These are phyloP conservation scores for Heloderma charlesbogerti DNA, from an alignment of 2,113 vertebrate species.

Conservation along the genomic window DNA sequence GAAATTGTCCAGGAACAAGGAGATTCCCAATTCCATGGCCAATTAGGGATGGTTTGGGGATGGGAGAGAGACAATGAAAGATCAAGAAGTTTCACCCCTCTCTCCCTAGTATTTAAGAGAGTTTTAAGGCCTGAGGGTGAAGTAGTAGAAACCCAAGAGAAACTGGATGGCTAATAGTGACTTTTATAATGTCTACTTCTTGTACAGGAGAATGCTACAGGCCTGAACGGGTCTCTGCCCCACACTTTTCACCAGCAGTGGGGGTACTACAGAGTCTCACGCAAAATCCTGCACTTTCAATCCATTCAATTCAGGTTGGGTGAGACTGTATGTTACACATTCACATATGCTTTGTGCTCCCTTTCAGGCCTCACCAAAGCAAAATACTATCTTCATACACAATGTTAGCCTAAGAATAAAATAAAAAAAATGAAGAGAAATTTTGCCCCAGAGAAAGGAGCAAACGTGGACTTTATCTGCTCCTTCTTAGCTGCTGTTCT, in stretches of 20 bases:
- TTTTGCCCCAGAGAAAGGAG: no score
- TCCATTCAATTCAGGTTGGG: background rate
- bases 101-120: background rate
- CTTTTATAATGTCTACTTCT: background rate
- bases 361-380: background rate
- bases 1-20: conserved; percentile 54
- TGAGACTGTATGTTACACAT: background rate
- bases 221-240: background rate
- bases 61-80: conserved; percentile 23
- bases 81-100: background rate
- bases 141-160: background rate
- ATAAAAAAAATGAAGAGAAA: no score
- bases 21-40: conserved; percentile 28
- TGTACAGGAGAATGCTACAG: background rate
- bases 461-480: no score
- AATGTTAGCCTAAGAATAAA: background rate
- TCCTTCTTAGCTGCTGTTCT: no score
- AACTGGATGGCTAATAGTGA: background rate
- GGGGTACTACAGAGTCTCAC: no score
- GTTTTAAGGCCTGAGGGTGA: background rate
- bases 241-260: background rate
- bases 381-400: background rate
- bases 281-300: background rate
- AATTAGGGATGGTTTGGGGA: conserved; percentile 36
- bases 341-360: background rate